A percentile compares a stretch with the other conserved stretches of the same genome.
phyloP scores from a whole-genome alignment of 2,113 vertebrate species.

The Paradoxurus hermaphroditus region DNA sequence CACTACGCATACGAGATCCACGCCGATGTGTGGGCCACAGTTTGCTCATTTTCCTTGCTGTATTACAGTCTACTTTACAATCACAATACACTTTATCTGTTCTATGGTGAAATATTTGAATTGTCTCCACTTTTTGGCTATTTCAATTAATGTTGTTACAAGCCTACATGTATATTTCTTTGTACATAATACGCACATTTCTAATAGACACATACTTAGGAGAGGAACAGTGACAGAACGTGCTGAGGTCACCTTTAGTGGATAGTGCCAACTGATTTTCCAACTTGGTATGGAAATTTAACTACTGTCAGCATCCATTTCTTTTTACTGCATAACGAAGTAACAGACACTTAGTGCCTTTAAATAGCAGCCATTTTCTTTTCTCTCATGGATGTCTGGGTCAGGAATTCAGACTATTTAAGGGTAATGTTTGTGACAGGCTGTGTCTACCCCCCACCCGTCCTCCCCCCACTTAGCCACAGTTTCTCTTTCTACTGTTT shows the following conservation, averaged over 20 bases:
- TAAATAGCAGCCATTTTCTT: background rate
- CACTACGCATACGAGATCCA: background rate
- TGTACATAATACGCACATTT: background rate
- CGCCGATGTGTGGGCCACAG: background rate
- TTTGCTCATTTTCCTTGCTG: background rate
- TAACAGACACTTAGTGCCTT: background rate
- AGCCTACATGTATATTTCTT: background rate
- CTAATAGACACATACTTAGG: background rate
- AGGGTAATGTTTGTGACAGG: background rate
- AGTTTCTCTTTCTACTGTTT: background rate
- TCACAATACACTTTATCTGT: background rate
- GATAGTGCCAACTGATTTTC: background rate
- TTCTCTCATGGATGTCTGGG: too few relatives aligned
- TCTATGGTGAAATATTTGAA: background rate
- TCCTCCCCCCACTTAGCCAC: too few relatives aligned
- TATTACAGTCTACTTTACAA: background rate
- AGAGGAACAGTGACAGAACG: background rate
- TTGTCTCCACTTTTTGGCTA: background rate
- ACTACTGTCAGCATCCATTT: background rate
- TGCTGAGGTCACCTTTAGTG: background rate
- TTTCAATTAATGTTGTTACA: background rate
- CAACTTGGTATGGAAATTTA: background rate
- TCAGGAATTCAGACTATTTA: background rate
- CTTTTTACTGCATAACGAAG: background rate
- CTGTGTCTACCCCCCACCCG: background rate